Base-by-base conservation (phyloP, 2,888 invertebrate species). In the Mongoloraphidia duomilia region DNA sequence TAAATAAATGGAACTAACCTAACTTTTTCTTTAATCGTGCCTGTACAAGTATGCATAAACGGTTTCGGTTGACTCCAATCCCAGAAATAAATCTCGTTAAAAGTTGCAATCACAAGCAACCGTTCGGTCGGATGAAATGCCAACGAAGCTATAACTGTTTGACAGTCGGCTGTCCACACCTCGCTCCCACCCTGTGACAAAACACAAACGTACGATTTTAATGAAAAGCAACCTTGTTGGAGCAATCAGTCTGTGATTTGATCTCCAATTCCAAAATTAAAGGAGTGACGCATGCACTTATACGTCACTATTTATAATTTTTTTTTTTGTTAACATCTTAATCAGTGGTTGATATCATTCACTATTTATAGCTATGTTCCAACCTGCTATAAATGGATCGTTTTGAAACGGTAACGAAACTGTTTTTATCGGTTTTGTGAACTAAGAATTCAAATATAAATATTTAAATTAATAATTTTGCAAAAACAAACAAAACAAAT, bases 61-160 rank as follows among this genome's bases (percentile, higher is more conserved):
- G 86, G 86, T 50, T 81, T 75, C 2, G 83, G 76, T 57, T 79
- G 77, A 59, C 80, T 81, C 90, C 91, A 91, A 62, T 91, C 87
- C 91, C 91, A 92, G 66, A 91, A 89, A 63, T 85, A 82, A 9
- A 92, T 72, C 63, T 85, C 82, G 70, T 89, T 89, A 61, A 76
- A 80, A 0, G 88, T 85, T 14, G 90, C 90, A 58, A 91, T 85
- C n/a, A 87, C 88, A 46, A 92, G 70, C 51, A 90, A 71, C 57
- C 84, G 77, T 59, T 87, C 85, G 17, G 77, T 75, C 0, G 91
- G 92, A 66, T 92, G 91, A 67, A 92, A 91, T 8, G 90, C 83
- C 54, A 92, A 74, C 0, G 90, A 90, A 2, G 90, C 84, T 57
- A 91, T 88, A 14, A 84, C 84, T 12, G 81, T 80, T 60, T 80